Percentiles rank a stretch among this genome's conserved stretches.
phyloP scores from a whole-genome alignment of 2,888 invertebrate species.

The Trissolcus brochymenae region DNA sequence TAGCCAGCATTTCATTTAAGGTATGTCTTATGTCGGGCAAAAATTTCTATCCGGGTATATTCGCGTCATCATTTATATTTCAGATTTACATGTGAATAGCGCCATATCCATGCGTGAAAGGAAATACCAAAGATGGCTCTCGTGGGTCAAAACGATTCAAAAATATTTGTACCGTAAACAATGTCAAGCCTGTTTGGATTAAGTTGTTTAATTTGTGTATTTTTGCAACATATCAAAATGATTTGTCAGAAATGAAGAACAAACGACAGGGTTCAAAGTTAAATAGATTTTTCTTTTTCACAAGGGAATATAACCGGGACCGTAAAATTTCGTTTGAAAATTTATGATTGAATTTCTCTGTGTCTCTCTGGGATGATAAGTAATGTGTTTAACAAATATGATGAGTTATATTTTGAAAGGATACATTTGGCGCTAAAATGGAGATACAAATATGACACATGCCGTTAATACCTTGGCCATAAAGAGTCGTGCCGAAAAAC shows the following conservation, averaged over 20 bases:
- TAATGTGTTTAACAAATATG: conserved; percentile 9
- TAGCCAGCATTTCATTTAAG: conserved; percentile 36
- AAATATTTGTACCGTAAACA: not conserved
- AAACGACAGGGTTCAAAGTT: no score
- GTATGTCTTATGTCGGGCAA: conserved; percentile 19
- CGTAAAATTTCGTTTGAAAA: no score
- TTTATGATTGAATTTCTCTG: no score
- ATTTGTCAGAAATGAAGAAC: no score
- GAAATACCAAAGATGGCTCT: conserved; percentile 32
- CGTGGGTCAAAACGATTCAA: conserved; percentile 3
- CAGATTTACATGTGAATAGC: conserved; percentile 38
- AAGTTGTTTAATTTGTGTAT: not conserved
- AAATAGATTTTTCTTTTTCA: no score
- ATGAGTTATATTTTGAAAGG: conserved; percentile 1
- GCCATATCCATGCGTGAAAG: conserved; percentile 15
- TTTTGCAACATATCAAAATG: not conserved
- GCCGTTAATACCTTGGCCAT: conserved; percentile 15
- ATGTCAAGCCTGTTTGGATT: not conserved
- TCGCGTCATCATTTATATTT: conserved; percentile 47
- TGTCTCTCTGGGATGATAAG: no score
- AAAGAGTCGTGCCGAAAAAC: conserved; percentile 14
- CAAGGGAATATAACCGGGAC: no score
- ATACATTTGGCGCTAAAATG: conserved; percentile 4
- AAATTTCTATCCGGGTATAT: conserved; percentile 32
- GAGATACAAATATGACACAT: conserved; percentile 15